Percentiles rank a stretch among this genome's conserved stretches.
phyloP scores from a whole-genome alignment of 2,113 vertebrate genomes.

The Asarcornis scutulata region DNA sequence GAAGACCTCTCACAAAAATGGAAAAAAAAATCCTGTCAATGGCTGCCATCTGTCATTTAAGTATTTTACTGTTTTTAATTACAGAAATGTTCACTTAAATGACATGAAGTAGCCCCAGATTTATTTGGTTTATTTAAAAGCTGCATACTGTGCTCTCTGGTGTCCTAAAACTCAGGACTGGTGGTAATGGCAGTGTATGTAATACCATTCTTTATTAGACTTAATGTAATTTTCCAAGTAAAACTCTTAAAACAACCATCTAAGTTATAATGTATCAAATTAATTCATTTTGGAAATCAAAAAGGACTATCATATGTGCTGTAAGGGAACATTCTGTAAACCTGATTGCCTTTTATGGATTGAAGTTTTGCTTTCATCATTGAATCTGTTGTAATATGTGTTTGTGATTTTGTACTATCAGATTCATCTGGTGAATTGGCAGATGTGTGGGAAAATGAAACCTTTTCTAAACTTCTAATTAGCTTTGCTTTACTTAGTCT shows the following conservation, averaged over 20 bases:
- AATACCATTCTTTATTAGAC: not conserved
- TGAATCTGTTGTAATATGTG: not conserved
- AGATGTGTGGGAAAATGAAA: not conserved
- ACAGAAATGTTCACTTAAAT: conserved; percentile 60
- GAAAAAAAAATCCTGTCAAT: not conserved
- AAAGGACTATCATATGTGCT: not conserved
- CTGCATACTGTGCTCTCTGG: not conserved
- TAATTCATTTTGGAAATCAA: not conserved
- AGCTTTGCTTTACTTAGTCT: not conserved
- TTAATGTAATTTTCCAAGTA: not conserved
- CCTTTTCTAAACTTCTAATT: not conserved
- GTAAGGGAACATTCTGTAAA: not conserved
- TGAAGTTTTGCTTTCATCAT: not conserved
- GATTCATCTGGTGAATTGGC: not conserved
- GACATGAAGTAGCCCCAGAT: not conserved
- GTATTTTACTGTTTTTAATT: conserved; percentile 67
- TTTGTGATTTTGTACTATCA: not conserved
- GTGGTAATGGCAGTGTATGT: not conserved
- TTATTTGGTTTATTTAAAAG: not conserved
- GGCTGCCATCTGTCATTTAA: conserved; percentile 71
- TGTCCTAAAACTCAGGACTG: not conserved
- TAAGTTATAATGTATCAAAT: not conserved
- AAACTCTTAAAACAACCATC: not conserved
- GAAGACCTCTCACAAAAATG: not conserved
- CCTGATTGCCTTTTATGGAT: not conserved